Evolutionary conservation across 2,888 invertebrate genomes (phyloP).

Genomic region (Nymphalis polychloros): DNA sequence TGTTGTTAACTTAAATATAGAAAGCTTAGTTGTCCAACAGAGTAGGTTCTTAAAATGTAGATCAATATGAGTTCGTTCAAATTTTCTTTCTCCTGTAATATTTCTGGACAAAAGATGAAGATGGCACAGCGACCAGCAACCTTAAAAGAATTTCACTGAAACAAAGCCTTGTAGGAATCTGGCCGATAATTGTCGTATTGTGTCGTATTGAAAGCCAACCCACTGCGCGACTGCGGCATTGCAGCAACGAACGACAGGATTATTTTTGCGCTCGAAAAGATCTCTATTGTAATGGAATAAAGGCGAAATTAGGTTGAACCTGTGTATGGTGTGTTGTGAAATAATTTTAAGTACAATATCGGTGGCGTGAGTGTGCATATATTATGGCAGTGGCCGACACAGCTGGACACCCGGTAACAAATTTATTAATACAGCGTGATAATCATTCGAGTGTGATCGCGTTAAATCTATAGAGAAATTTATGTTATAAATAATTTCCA

Average conservation of each 20-base stretch:
- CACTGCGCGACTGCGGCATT: conserved; percentile 41
- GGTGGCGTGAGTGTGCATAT: conserved; percentile 44
- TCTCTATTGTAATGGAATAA: conserved; percentile 18
- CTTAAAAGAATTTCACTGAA: conserved; percentile 14
- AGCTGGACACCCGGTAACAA: conserved; percentile 33
- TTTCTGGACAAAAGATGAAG: conserved; percentile 4
- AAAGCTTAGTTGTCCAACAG: not conserved
- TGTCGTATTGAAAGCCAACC: conserved; percentile 47
- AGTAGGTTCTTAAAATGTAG: not conserved
- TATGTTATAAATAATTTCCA: conserved; percentile 34
- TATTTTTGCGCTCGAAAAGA: conserved; percentile 11
- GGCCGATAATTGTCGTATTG: conserved; percentile 49
- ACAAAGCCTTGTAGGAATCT: conserved; percentile 27
- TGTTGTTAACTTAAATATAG: not conserved
- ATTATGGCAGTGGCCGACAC: conserved; percentile 36
- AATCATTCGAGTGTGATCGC: conserved; percentile 36
- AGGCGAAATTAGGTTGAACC: conserved; percentile 19
- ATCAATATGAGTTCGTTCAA: not conserved
- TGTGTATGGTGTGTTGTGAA: conserved; percentile 18
- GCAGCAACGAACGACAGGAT: conserved; percentile 35
- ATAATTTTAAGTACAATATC: conserved; percentile 42
- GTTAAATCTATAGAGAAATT: conserved; percentile 36
- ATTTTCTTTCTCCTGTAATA: not conserved
- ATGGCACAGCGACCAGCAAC: not conserved
- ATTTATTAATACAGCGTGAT: conserved; percentile 43